phyloP scores from a whole-genome alignment of 2,113 vertebrate genomes.

The Paramormyrops kingsleyae region DNA sequence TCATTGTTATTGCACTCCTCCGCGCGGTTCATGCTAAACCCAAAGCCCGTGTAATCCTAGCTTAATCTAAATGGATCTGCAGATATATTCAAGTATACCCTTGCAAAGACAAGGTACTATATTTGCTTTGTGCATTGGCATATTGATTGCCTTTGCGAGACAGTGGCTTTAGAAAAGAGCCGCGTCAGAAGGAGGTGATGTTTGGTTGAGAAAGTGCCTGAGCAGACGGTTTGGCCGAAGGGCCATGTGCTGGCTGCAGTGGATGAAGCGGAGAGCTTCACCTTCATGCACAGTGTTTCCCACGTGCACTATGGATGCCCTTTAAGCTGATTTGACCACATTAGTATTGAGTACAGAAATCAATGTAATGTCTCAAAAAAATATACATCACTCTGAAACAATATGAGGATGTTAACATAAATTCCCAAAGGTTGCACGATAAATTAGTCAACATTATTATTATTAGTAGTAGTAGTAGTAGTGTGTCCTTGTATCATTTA shows the following conservation, averaged over 20 bases:
- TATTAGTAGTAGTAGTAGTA: background rate
- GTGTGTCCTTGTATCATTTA: background rate
- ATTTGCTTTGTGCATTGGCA: slow-evolving; percentile 14
- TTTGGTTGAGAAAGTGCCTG: background rate
- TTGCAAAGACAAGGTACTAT: slow-evolving; percentile 12
- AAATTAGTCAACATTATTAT: background rate
- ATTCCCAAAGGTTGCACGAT: background rate
- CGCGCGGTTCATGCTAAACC: background rate
- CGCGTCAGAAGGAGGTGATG: background rate
- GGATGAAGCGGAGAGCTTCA: background rate
- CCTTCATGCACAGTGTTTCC: background rate
- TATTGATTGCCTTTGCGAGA: slow-evolving; percentile 19
- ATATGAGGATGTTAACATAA: background rate
- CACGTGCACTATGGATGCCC: background rate
- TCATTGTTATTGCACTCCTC: background rate
- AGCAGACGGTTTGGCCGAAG: background rate
- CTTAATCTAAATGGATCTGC: slow-evolving; percentile 13
- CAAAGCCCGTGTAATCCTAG: background rate
- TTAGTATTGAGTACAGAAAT: background rate
- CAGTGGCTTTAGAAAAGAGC: slow-evolving; percentile 13
- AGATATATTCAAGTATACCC: slow-evolving; percentile 12
- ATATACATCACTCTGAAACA: background rate
- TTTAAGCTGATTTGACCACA: background rate
- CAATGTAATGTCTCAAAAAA: background rate
- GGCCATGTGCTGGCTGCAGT: background rate